Evolutionary conservation across 2,113 vertebrate species (phyloP), one percentile per base, ranked within the genome.

Genomic region (Shinisaurus crocodilurus): DNA sequence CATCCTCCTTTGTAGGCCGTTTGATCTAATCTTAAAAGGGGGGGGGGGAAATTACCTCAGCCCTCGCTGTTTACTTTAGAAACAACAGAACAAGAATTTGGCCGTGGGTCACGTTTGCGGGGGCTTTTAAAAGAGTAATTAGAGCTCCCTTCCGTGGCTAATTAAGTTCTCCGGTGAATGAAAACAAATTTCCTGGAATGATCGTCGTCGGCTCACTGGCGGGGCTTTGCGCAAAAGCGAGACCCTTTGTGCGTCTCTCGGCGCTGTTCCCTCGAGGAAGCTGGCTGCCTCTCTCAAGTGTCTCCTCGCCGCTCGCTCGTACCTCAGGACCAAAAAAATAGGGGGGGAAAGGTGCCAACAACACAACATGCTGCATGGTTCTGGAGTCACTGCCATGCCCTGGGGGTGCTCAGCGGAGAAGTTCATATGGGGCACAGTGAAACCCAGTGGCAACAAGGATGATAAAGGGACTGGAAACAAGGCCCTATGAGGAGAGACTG

Each of bases 131-230:
- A 5, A 27, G 81, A 0, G 0, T 92, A 91, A 96, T 96, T 94
- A 92, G 93, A 93, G 93, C 92, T 93, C 89, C n/a, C 93, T 95
- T 95, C 91, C 93, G 86, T 40, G 93, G 94, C 90, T 95, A 95
- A 96, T 96, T 95, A 95, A 92, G 92, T 91, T 92, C 94, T 89
- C 88, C 91, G 88, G 93, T 91, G 94, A 96, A 95, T 87, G 81
- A 93, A 95, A 92, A 90, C 94, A 86, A 90, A 93, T 95, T 93
- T 91, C 94, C 93, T 96, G 95, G 88, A 91, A 93, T 84, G 93
- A 92, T 72, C n/a, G 37, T 72, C n/a, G 37, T 93, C 90, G 85
- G 85, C 90, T 91, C 89, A 90, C 89, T 89, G 16, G 60, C 88
- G n/a, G 54, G 90, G 93, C n/a, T 88, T 79, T 92, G 94, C 79